Evolutionary conservation across 2,888 invertebrate species (phyloP), one percentile per base, ranked within the genome.

Genomic region (Sipunculus nudus): DNA sequence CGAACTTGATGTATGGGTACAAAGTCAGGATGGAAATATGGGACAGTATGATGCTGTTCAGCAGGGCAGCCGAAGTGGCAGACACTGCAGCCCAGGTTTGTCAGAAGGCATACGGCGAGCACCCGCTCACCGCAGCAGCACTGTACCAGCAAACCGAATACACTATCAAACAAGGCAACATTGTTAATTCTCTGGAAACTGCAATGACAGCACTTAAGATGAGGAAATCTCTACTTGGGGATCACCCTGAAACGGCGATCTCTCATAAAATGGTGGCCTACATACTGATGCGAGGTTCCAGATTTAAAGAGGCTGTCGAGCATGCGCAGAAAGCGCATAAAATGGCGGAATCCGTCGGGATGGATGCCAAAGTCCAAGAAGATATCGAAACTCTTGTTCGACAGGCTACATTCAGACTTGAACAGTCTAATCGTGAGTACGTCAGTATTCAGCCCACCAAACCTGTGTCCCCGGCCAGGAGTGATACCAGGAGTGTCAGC

Each of bases 261-360:
- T 35, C 62, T 6, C 58, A 68, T 53, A 67, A 67, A 47, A 55
- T 43, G 45, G 39, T 68, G 31, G 66, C 63, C 28, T 59, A 58
- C 39, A 54, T 68, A 46, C 67, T 67, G 66, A 38, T 67, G 5
- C 60, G 68, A 29, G 58, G 60, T 23, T 59, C 63, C 6, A 61
- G 63, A 26, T 67, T 63, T 52, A 59, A 63, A 19, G 59, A 59
- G 29, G 63, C 66, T 4, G 45, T 52, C 25, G 38, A 58, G 8
- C 63, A 64, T 38, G 63, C 41, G 13, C 64, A 64, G 35, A 31
- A 49, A 21, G 68, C 63, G 8, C 48, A 63, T 3, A 66, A 68
- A 25, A 61, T 68, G 21, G n/a, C n/a, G n/a, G n/a, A n/a, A n/a
- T n/a, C n/a, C n/a, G n/a, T n/a, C n/a, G n/a, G n/a, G n/a, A n/a